Percentiles rank a stretch among this genome's conserved stretches.
Evolutionary conservation across 1,140 invertebrate genomes (phyloP).

Genomic region (Aporrectodea caliginosa): DNA sequence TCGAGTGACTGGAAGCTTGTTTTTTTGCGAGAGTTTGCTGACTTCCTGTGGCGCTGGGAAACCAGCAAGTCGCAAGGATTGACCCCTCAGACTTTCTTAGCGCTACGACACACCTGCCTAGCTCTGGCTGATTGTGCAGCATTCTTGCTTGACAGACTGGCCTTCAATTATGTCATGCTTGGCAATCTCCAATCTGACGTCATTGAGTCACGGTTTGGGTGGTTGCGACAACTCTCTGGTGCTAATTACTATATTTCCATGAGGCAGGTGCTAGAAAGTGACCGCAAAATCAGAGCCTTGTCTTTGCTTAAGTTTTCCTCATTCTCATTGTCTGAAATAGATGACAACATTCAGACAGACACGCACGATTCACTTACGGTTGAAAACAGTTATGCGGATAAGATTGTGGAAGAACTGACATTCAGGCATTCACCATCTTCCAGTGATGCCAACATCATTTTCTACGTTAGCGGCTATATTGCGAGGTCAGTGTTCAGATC

Average conservation of each 20-base stretch:
- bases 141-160: neutral
- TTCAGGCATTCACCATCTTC: neutral
- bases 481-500: neutral
- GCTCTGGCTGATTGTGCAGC: neutral
- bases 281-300: neutral
- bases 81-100: neutral
- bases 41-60: neutral
- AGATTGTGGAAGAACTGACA: neutral
- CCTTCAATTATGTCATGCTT: neutral
- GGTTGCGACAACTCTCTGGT: neutral
- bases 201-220: slow-evolving; percentile 10
- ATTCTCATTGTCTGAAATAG: neutral
- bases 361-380: neutral
- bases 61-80: neutral
- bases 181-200: slow-evolving; percentile 4
- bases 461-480: neutral
- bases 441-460: slow-evolving; percentile 22
- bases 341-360: neutral
- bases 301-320: neutral
- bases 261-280: neutral
- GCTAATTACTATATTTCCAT: neutral
- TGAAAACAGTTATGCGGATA: neutral
- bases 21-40: neutral
- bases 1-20: neutral
- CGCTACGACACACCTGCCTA: neutral